Evolutionary conservation across 2,113 vertebrate genomes (phyloP).

Genomic region (Zeus faber): DNA sequence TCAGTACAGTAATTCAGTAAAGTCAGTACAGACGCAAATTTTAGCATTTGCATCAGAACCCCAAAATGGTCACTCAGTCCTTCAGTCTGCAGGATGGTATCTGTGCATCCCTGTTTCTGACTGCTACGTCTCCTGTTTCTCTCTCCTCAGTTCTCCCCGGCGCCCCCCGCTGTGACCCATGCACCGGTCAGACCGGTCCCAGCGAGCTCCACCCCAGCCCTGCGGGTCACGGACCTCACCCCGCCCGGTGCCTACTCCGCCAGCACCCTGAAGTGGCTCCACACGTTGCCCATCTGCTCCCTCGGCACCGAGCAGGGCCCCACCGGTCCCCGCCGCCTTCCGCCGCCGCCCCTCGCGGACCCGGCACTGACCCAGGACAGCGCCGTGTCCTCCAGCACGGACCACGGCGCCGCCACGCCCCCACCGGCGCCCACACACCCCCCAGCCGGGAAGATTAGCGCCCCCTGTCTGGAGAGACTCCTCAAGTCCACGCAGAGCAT

Average conservation of each 20-base stretch:
- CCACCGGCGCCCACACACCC: constrained; percentile 51
- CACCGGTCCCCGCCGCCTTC: constrained; percentile 50
- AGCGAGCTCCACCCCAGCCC: constrained; percentile 48
- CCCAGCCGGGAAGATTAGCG: constrained; percentile 69
- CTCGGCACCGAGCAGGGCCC: constrained; percentile 58
- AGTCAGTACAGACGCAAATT: no score
- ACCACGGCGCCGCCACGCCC: constrained; percentile 52
- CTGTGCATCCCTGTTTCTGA: no score
- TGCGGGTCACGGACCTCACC: constrained; percentile 64
- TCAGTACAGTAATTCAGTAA: no score
- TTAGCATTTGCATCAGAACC: no score
- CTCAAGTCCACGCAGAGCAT: constrained; percentile 80
- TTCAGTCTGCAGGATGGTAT: no score
- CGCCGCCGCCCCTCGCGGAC: constrained; percentile 51
- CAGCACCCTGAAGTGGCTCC: constrained; percentile 76
- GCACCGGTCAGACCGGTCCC: constrained; percentile 29
- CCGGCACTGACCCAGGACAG: constrained; percentile 74
- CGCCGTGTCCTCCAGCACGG: constrained; percentile 77
- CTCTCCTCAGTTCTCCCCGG: constrained; percentile 58
- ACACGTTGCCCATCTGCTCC: constrained; percentile 78
- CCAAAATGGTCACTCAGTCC: no score
- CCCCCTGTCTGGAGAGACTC: constrained; percentile 78
- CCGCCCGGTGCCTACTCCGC: constrained; percentile 67
- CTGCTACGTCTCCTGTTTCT: neutral
- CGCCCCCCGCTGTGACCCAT: constrained; percentile 16